Evolutionary conservation across 1,140 invertebrate species (phyloP).

Genomic region (Melanaphis sacchari): DNA sequence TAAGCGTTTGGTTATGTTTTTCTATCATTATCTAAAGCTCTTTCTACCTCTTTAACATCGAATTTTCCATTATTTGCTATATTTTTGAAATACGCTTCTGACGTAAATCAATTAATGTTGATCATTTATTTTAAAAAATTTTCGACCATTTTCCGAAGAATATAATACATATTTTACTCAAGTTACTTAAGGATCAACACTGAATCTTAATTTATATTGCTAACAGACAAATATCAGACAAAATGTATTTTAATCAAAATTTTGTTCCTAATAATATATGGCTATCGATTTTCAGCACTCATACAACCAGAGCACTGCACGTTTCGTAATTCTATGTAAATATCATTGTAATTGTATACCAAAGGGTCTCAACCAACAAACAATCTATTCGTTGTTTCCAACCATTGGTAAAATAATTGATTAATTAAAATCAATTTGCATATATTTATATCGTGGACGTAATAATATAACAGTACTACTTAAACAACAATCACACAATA

Average conservation of each 20-base stretch:
- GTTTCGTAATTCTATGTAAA: constrained; percentile 36
- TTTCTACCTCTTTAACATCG: neutral
- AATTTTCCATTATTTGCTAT: neutral
- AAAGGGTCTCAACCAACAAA: neutral
- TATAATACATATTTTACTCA: neutral
- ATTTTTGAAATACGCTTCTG: neutral
- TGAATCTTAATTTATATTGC: neutral
- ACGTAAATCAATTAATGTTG: neutral
- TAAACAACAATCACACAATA: neutral
- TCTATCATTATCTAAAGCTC: neutral
- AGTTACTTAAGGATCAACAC: neutral
- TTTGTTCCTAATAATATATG: neutral
- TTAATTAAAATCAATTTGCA: constrained; percentile 41
- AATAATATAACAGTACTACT: neutral
- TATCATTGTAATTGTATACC: neutral
- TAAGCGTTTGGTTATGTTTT: neutral
- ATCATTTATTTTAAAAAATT: neutral
- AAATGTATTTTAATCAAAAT: neutral
- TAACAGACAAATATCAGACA: neutral
- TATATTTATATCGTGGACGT: neutral
- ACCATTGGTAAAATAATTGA: constrained; percentile 14
- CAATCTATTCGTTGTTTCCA: neutral
- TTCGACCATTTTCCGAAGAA: neutral
- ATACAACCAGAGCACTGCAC: neutral
- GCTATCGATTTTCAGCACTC: neutral